Percentiles rank a stretch among this genome's conserved stretches.
phyloP scores from a whole-genome alignment of 1,140 invertebrate genomes.

The Gonatopus flavifemur region DNA sequence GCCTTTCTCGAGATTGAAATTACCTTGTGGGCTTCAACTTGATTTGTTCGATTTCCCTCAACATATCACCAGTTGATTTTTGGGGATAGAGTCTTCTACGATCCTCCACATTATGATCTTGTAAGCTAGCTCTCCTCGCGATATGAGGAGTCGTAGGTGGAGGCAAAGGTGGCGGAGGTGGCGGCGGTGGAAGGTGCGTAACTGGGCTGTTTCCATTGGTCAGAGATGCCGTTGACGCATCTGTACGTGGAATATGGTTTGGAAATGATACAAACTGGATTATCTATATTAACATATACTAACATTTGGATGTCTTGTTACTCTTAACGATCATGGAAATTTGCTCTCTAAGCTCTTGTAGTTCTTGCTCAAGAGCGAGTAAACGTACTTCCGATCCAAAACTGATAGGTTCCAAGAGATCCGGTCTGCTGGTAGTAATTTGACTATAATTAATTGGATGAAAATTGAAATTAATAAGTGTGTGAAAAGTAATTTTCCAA shows the following conservation, averaged over 20 bases:
- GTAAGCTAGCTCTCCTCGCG: slow-evolving; percentile 52
- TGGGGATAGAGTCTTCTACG: slow-evolving; percentile 43
- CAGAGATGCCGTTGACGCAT: slow-evolving; percentile 35
- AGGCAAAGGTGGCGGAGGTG: slow-evolving; percentile 45
- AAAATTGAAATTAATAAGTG: too few species aligned
- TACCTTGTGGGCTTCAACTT: slow-evolving; percentile 52
- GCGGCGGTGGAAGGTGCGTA: slow-evolving; percentile 24
- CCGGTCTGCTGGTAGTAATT: slow-evolving; percentile 51
- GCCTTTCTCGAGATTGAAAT: not conserved
- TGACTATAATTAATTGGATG: too few species aligned
- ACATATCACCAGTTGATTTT: slow-evolving; percentile 49
- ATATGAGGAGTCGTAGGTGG: slow-evolving; percentile 55
- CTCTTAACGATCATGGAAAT: slow-evolving; percentile 52
- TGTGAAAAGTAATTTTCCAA: too few species aligned
- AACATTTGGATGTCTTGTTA: slow-evolving; percentile 39
- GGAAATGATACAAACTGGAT: slow-evolving; percentile 1
- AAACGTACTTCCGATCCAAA: slow-evolving; percentile 56
- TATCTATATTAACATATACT: slow-evolving; percentile 8
- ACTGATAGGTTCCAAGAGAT: slow-evolving; percentile 54
- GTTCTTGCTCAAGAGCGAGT: slow-evolving; percentile 52
- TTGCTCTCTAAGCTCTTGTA: slow-evolving; percentile 54
- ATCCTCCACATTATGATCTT: slow-evolving; percentile 52
- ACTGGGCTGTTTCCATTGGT: slow-evolving; percentile 33
- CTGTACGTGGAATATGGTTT: slow-evolving; percentile 19
- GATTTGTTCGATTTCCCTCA: slow-evolving; percentile 49